Evolutionary conservation across 1,140 invertebrate species (phyloP), one percentile per base, ranked within the genome.

Genomic region (Euwallacea fornicatus): DNA sequence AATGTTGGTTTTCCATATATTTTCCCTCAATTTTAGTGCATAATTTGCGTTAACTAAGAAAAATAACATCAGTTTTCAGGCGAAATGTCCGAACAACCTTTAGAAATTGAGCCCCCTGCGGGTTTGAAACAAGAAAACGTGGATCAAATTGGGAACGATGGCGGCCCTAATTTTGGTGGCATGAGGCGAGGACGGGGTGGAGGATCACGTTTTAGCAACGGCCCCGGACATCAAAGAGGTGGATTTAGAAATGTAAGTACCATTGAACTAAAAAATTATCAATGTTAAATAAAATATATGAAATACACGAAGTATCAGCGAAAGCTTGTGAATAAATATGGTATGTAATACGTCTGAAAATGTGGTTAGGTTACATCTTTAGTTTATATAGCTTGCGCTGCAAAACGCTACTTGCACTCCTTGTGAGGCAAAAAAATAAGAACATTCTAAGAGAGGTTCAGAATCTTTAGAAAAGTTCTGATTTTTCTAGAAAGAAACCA

Each of bases 231-330:
- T 50, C 46, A 50, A 13, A 41, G 55, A 58, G 13, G 13, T 58
- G 55, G 55, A 16, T 58, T 58, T 58, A 58, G 55, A 58, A 53
- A 53, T 53, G 55, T 58, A 58, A 58, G 55, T 58, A 58, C 9
- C 55, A n/a, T 11, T 58, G 1, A 50, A 10, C 13, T 50, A 6
- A 6, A 10, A 11, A 50, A 11, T 50, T 11, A 10, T 50, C 10
- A 11, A 13, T 11, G 10, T 50, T 50, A 10, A 50, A 11, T 50
- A 11, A 50, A 50, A 11, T 13, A 10, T 50, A 4, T 33, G 21
- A 33, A 33, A 33, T 4, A 33, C 1, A 33, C 4, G 4, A 33
- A 33, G 21, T 33, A 33, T 33, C 21, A 33, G 21, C 21, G 1
- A 33, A 4, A 33, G 4, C 21, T 33, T 1, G 21, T 33, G 21